A percentile compares a stretch with the other conserved stretches of the same genome.
Evolutionary conservation across 2,888 invertebrate genomes (phyloP).

Genomic region (Xestia sexstrigata): DNA sequence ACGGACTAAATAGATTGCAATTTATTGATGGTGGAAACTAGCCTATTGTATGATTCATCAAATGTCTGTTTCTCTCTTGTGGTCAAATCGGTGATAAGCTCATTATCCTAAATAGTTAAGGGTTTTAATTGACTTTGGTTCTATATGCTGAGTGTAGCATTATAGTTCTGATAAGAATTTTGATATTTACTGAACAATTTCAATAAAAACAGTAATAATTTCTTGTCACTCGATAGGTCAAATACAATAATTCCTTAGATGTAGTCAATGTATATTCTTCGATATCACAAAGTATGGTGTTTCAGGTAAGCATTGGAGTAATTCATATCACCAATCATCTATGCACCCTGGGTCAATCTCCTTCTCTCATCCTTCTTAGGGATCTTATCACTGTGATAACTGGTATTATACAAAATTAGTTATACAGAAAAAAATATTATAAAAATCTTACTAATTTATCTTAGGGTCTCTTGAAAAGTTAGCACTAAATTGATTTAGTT

Average conservation of each 20-base stretch:
- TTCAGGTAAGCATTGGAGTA: conserved; percentile 78
- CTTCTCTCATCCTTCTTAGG: not conserved
- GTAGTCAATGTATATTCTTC: conserved; percentile 37
- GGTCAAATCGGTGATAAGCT: not conserved
- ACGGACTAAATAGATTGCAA: too few species aligned
- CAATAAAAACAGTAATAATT: conserved; percentile 41
- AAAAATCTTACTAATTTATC: not conserved
- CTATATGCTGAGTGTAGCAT: not conserved
- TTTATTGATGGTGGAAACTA: too few species aligned
- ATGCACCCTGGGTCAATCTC: conserved; percentile 31
- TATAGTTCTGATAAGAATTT: conserved; percentile 8
- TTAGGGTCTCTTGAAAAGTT: not conserved
- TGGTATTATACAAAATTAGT: not conserved
- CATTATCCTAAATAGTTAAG: not conserved
- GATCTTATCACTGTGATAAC: not conserved
- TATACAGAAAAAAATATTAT: not conserved
- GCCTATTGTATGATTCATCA: not conserved
- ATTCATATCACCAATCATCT: conserved; percentile 47
- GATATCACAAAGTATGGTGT: conserved; percentile 67
- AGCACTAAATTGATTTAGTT: not conserved
- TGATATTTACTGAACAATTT: conserved; percentile 36
- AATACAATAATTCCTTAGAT: conserved; percentile 19
- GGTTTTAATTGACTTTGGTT: conserved; percentile 25
- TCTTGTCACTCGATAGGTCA: not conserved
- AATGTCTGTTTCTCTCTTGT: not conserved